Percentiles rank a stretch among this genome's conserved stretches.
These are phyloP conservation scores for Bacillus rossius DNA, from an alignment of 1,140 invertebrate species.

Conservation along the genomic window DNA sequence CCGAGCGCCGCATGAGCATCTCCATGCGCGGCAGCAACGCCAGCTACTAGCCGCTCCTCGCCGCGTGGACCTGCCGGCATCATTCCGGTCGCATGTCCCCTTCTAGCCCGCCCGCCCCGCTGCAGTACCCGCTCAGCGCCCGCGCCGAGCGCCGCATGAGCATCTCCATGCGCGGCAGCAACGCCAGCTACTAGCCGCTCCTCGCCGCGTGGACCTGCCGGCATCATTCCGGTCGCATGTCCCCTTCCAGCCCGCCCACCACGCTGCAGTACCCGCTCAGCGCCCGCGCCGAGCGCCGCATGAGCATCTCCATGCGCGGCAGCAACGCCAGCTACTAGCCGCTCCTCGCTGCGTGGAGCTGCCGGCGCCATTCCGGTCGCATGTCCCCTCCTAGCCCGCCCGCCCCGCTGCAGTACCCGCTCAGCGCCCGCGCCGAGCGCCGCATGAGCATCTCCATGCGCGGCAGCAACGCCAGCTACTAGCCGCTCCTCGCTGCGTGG, in stretches of 20 bases:
- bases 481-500: too few relatives aligned
- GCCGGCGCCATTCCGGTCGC: constrained; percentile 23
- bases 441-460: constrained; percentile 42
- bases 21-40: constrained; percentile 36
- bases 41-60: too few relatives aligned
- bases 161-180: constrained; percentile 39
- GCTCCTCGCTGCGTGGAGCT: too few relatives aligned
- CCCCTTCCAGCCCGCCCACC: constrained; percentile 5
- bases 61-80: constrained; percentile 30
- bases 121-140: constrained; percentile 6
- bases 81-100: constrained; percentile 20
- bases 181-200: constrained; percentile 26
- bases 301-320: constrained; percentile 41
- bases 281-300: constrained; percentile 30
- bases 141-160: constrained; percentile 37
- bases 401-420: constrained; percentile 10
- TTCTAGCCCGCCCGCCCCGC: constrained; percentile 5
- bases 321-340: constrained; percentile 27
- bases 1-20: constrained; percentile 39
- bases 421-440: constrained; percentile 24
- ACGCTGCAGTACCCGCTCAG: constrained; percentile 9
- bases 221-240: constrained; percentile 22
- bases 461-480: constrained; percentile 30
- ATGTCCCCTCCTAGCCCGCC: constrained; percentile 12
- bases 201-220: too few relatives aligned